These are phyloP conservation scores for Sparidentex hasta DNA, from an alignment of 2,797 vertebrate genomes.

Conservation along the genomic window DNA sequence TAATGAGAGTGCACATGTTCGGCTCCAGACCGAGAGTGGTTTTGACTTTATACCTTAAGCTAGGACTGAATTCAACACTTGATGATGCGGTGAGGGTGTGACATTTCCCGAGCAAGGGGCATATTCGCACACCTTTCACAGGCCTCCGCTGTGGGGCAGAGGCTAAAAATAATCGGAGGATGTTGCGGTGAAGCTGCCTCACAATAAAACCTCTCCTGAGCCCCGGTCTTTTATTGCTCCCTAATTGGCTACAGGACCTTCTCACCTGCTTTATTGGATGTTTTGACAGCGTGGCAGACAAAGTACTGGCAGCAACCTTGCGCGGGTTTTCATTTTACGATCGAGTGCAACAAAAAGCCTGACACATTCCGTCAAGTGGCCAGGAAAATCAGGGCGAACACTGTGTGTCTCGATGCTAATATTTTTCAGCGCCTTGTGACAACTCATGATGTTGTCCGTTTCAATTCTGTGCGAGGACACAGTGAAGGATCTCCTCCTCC, in stretches of 20 bases:
- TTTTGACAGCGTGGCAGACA: slow-evolving; percentile 69
- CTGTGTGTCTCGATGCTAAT: neutral
- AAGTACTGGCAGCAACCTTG: slow-evolving; percentile 49
- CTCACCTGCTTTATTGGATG: slow-evolving; percentile 74
- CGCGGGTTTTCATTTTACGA: slow-evolving; percentile 19
- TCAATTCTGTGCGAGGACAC: neutral
- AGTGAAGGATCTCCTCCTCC: neutral
- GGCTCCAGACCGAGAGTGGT: slow-evolving; percentile 63
- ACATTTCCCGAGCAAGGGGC: slow-evolving; percentile 73
- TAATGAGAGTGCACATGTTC: slow-evolving; percentile 74
- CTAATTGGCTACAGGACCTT: slow-evolving; percentile 79
- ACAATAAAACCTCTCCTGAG: slow-evolving; percentile 70
- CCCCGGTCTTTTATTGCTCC: slow-evolving; percentile 61
- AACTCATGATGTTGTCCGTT: neutral
- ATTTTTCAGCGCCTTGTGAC: neutral
- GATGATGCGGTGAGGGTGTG: slow-evolving; percentile 65
- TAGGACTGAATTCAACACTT: slow-evolving; percentile 69
- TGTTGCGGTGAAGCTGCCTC: slow-evolving; percentile 62
- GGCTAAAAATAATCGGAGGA: slow-evolving; percentile 77
- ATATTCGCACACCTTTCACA: slow-evolving; percentile 78
- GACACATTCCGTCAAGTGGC: slow-evolving; percentile 13
- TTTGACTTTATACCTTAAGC: slow-evolving; percentile 78
- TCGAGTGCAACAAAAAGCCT: slow-evolving; percentile 20
- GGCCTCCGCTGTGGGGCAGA: slow-evolving; percentile 59
- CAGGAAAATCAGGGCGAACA: neutral